Conservation (phyloP, 64 coral and sea anemone species). For the Porites lutea region DNA sequence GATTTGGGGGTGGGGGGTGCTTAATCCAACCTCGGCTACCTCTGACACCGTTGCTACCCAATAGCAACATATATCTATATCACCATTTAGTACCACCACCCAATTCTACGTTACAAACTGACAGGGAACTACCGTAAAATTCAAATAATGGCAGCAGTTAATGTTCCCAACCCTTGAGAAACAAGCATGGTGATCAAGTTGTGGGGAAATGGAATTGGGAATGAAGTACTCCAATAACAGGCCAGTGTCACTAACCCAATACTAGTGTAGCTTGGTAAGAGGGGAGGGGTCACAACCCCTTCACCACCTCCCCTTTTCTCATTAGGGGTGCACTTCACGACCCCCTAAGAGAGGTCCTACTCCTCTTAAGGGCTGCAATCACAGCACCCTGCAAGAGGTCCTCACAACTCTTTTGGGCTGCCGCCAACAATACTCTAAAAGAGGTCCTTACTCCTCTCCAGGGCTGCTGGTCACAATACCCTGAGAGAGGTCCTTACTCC, state of each 20-base stretch:
- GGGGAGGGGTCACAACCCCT: not conserved
- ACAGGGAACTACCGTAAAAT: no score
- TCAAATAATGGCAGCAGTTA: not conserved
- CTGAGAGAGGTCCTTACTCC: not conserved
- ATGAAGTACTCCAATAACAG: no score
- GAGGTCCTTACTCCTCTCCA: no score
- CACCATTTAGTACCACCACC: no score
- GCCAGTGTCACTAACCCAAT: not conserved
- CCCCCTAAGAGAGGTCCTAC: conserved; percentile 9
- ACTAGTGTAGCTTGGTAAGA: conserved; percentile 26
- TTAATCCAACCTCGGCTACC: no score
- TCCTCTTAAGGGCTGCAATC: not conserved
- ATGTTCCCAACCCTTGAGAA: not conserved
- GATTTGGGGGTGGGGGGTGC: no score
- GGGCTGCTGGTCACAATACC: not conserved
- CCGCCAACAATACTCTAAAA: not conserved
- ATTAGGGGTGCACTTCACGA: not conserved
- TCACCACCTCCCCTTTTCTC: not conserved
- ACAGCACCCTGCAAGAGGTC: not conserved
- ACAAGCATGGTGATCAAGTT: not conserved
- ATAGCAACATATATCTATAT: no score
- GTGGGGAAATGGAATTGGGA: not conserved
- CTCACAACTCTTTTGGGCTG: not conserved
- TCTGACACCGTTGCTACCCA: no score
- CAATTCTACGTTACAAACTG: no score